Evolutionary conservation across 2,888 invertebrate species (phyloP).

Genomic region (Athripsodes cinereus): DNA sequence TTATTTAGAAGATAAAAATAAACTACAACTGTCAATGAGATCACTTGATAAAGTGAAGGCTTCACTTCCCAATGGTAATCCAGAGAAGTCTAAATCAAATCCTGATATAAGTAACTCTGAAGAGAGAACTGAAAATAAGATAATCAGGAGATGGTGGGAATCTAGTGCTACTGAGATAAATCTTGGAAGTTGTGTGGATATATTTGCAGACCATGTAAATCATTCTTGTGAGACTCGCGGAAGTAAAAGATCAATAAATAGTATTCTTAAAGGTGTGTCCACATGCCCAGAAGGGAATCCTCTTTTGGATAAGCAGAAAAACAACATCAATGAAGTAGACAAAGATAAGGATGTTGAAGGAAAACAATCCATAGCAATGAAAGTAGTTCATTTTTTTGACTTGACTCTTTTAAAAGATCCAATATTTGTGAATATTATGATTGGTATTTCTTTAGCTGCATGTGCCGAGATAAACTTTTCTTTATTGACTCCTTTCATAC

Average conservation of each 20-base stretch:
- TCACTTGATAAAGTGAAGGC: conserved; percentile 32
- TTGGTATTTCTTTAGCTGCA: conserved; percentile 61
- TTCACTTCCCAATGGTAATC: neutral
- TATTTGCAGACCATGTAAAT: conserved; percentile 39
- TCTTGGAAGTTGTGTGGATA: conserved; percentile 55
- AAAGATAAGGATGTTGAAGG: conserved; percentile 26
- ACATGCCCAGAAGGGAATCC: conserved; percentile 8
- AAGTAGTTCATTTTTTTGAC: conserved; percentile 54
- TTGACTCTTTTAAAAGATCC: conserved; percentile 60
- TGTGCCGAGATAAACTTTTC: conserved; percentile 67
- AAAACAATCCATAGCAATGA: conserved; percentile 31
- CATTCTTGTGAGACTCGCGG: neutral
- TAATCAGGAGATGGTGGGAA: conserved; percentile 51
- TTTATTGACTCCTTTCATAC: conserved; percentile 58
- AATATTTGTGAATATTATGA: conserved; percentile 59
- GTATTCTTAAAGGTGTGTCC: neutral
- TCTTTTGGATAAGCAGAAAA: conserved; percentile 14
- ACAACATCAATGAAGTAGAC: conserved; percentile 31
- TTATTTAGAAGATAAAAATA: conserved; percentile 22
- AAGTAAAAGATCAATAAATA: neutral
- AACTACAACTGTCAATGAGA: conserved; percentile 31
- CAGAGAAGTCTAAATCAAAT: conserved; percentile 37
- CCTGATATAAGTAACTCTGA: conserved; percentile 40
- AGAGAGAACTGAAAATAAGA: conserved; percentile 34
- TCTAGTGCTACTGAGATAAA: conserved; percentile 48